Evolutionary conservation across 2,797 vertebrate genomes (phyloP).

Genomic region (Nasua narica): DNA sequence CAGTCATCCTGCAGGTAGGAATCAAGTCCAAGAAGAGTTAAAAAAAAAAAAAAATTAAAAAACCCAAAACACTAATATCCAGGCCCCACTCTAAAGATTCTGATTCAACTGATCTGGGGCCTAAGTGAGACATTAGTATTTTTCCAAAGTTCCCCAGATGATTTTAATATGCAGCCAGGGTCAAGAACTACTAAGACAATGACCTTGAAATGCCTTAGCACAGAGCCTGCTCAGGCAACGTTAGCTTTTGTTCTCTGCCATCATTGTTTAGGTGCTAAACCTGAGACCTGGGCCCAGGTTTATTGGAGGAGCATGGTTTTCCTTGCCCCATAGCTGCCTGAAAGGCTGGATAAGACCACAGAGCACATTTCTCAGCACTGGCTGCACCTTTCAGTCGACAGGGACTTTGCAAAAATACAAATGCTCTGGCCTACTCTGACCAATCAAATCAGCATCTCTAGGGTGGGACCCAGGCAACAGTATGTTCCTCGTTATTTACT

Average conservation of each 20-base stretch:
- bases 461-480: background rate
- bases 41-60: background rate
- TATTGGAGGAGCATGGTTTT: background rate
- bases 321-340: too few species aligned
- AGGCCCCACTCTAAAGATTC: background rate
- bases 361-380: background rate
- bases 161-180: background rate
- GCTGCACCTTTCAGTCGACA: background rate
- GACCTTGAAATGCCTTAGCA: background rate
- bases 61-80: background rate
- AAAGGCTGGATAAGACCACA: background rate
- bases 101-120: background rate
- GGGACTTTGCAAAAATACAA: background rate
- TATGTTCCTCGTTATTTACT: background rate
- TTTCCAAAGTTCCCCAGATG: background rate
- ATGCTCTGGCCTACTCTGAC: background rate
- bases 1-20: background rate
- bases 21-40: background rate
- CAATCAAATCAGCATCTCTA: background rate
- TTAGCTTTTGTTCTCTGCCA: background rate
- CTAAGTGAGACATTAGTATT: background rate
- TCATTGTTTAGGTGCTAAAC: background rate
- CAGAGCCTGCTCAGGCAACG: background rate
- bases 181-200: background rate
- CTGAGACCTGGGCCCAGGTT: background rate